Evolutionary conservation across 1,140 invertebrate species (phyloP).

Genomic region (Vollenhovia emeryi): DNA sequence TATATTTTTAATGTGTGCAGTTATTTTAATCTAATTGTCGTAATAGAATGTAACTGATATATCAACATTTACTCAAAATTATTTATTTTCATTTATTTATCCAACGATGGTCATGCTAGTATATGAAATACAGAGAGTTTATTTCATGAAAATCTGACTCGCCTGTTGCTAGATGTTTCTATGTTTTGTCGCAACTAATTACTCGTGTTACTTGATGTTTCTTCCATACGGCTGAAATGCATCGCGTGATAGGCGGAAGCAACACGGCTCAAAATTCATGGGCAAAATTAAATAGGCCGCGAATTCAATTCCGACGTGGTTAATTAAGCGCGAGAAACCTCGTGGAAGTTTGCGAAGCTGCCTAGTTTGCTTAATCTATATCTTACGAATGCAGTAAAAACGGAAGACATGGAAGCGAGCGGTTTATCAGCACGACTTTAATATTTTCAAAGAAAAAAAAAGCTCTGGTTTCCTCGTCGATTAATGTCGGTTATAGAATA

Average conservation of each 20-base stretch:
- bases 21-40: not conserved
- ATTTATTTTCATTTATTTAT: constrained; percentile 3
- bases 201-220: constrained; percentile 31
- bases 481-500: not conserved
- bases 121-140: not conserved
- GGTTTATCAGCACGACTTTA: constrained; percentile 13
- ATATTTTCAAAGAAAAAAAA: constrained; percentile 6
- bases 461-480: not conserved
- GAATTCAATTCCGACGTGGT: constrained; percentile 21
- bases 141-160: not conserved
- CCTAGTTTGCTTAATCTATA: constrained; percentile 13
- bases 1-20: not conserved
- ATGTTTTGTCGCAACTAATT: constrained; percentile 21
- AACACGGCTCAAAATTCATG: not conserved
- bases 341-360: constrained; percentile 19
- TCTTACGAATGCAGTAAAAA: not conserved
- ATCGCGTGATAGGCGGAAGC: constrained; percentile 37
- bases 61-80: not conserved
- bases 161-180: not conserved
- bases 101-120: not conserved
- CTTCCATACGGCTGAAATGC: not conserved
- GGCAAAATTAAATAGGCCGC: constrained; percentile 32
- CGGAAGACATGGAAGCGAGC: constrained; percentile 4
- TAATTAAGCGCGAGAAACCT: constrained; percentile 42
- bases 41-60: not conserved